phyloP scores from a whole-genome alignment of 2,113 vertebrate genomes.

The Morone chrysops region DNA sequence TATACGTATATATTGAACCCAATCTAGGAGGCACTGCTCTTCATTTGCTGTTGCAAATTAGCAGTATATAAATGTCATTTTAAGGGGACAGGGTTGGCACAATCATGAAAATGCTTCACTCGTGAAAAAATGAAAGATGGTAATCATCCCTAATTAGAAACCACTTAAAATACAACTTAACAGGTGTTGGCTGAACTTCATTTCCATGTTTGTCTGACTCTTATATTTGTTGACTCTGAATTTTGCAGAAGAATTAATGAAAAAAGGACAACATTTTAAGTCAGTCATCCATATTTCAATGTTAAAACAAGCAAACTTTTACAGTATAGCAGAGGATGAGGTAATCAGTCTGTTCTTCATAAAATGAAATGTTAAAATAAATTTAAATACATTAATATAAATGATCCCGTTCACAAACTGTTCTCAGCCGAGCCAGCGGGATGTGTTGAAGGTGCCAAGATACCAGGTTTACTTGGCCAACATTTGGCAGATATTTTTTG shows the following conservation, averaged over 20 bases:
- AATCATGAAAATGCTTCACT: not conserved
- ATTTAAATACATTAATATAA: constrained; percentile 54
- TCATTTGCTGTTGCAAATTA: not conserved
- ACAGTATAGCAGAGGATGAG: constrained; percentile 7
- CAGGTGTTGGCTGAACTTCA: no score
- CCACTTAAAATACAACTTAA: no score
- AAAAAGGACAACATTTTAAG: no score
- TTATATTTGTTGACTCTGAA: not conserved
- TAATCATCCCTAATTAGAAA: not conserved
- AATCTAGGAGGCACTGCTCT: no score
- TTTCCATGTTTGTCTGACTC: no score
- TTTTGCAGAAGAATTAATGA: not conserved
- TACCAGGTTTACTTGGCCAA: constrained; percentile 33
- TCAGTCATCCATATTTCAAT: not conserved
- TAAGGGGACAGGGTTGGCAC: no score
- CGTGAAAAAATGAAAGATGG: no score
- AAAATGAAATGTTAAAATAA: constrained; percentile 42
- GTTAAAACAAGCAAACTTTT: not conserved
- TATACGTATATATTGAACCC: no score
- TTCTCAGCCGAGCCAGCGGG: constrained; percentile 45
- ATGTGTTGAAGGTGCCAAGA: constrained; percentile 55
- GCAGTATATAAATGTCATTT: not conserved
- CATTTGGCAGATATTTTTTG: constrained; percentile 38
- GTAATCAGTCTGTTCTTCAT: constrained; percentile 32
- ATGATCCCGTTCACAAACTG: constrained; percentile 61